A percentile compares a stretch with the other conserved stretches of the same genome.
Evolutionary conservation across 2,113 vertebrate genomes (phyloP).

Genomic region (Chloebia gouldiae): DNA sequence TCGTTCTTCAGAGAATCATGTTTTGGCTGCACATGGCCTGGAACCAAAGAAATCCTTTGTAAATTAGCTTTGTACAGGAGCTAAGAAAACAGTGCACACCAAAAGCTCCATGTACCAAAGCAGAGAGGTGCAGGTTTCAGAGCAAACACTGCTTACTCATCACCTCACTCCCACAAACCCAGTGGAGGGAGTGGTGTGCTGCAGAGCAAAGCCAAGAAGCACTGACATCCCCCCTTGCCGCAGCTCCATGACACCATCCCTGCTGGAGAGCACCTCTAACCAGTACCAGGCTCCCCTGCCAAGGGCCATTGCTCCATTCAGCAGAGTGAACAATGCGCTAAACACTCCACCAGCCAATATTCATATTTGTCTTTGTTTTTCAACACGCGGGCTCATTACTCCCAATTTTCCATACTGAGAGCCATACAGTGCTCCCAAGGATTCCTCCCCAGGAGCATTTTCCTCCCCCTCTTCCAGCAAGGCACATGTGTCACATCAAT

Average conservation of each 20-base stretch:
- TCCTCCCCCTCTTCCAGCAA: not conserved
- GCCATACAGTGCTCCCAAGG: not conserved
- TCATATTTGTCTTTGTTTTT: not conserved
- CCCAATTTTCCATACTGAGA: not conserved
- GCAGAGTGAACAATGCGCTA: not conserved
- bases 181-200: not conserved
- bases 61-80: not conserved
- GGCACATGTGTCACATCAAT: not conserved
- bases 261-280: not conserved
- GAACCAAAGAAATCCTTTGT: not conserved
- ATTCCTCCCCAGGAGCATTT: not conserved
- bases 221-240: not conserved
- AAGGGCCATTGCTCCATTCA: not conserved
- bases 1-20: not conserved
- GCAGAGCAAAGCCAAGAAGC: not conserved
- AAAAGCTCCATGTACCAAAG: not conserved
- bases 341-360: not conserved
- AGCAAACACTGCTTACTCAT: not conserved
- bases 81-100: not conserved
- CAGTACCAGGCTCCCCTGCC: not conserved
- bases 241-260: not conserved
- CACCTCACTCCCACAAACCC: not conserved
- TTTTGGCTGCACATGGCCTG: not conserved
- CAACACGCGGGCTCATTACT: not conserved
- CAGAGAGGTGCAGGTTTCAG: not conserved